Evolutionary conservation across 2,888 invertebrate species (phyloP).

Genomic region (Minunthozetes semirufus): DNA sequence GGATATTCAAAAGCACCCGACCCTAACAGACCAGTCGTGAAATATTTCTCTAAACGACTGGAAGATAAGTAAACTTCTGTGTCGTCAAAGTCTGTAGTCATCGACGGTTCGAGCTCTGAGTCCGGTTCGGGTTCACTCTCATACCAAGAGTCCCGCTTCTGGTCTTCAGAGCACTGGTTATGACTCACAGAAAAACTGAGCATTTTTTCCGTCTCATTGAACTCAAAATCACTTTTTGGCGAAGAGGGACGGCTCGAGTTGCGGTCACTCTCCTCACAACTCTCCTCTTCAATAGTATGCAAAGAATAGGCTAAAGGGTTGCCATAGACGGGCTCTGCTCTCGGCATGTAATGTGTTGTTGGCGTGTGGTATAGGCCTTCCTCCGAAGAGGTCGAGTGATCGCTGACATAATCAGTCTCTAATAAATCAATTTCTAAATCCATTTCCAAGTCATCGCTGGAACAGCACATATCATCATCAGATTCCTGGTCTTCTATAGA

Average conservation of each 20-base stretch:
- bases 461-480: background rate
- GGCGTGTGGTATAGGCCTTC: constrained; percentile 30
- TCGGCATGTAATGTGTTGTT: constrained; percentile 3
- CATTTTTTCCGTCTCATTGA: background rate
- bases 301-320: constrained; percentile 65
- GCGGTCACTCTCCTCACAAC: constrained; percentile 72
- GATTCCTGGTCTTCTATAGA: background rate
- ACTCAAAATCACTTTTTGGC: background rate
- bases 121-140: constrained; percentile 35
- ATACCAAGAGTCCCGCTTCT: background rate
- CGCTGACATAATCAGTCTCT: background rate
- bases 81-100: constrained; percentile 66
- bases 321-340: constrained; percentile 34
- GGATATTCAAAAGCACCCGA: constrained; percentile 38
- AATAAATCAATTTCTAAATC: constrained; percentile 7
- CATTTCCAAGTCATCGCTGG: background rate
- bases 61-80: constrained; percentile 68
- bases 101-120: constrained; percentile 68
- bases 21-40: constrained; percentile 49
- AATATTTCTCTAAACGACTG: constrained; percentile 79
- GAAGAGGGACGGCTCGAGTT: background rate
- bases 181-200: background rate
- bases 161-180: background rate
- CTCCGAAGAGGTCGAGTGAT: constrained; percentile 17
- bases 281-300: constrained; percentile 88